These are phyloP conservation scores for Lasioglossum leucozonium DNA, from an alignment of 2,888 invertebrate species.

Conservation along the genomic window DNA sequence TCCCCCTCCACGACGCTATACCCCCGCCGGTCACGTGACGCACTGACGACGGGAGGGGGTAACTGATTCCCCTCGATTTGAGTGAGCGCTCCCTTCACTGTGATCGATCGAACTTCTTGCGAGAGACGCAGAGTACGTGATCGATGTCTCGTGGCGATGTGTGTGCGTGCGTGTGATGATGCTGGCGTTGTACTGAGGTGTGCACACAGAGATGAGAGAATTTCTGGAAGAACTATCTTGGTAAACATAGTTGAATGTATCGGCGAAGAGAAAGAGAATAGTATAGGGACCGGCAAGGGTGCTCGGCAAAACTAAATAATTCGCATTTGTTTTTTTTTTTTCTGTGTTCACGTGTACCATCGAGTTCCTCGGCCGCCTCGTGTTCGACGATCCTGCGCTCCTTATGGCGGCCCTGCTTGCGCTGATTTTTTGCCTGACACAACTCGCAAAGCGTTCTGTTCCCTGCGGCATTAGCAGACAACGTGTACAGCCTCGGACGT, in stretches of 20 bases:
- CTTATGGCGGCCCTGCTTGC: slow-evolving; percentile 88
- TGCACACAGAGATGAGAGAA: slow-evolving; percentile 40
- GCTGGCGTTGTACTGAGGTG: slow-evolving; percentile 33
- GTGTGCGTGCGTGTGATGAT: no score
- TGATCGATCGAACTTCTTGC: background rate
- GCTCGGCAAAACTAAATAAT: slow-evolving; percentile 46
- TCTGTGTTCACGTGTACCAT: slow-evolving; percentile 80
- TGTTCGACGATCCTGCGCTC: slow-evolving; percentile 83
- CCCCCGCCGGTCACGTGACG: no score
- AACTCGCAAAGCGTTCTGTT: slow-evolving; percentile 95
- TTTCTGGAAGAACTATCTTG: slow-evolving; percentile 54
- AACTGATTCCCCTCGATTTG: no score
- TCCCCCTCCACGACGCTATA: no score
- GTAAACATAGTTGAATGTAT: slow-evolving; percentile 56
- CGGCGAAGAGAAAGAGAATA: slow-evolving; percentile 36
- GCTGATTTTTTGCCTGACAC: slow-evolving; percentile 91
- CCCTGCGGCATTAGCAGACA: slow-evolving; percentile 87
- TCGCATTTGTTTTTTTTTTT: slow-evolving; percentile 9
- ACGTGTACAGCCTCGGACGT: slow-evolving; percentile 68
- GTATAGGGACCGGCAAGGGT: slow-evolving; percentile 29
- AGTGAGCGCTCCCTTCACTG: no score
- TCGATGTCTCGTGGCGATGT: slow-evolving; percentile 4
- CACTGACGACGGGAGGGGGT: no score
- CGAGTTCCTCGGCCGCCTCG: slow-evolving; percentile 85
- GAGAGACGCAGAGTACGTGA: background rate